These are phyloP conservation scores for Cryptoblepharus egeriae DNA, from an alignment of 2,797 vertebrate genomes.

Conservation along the genomic window DNA sequence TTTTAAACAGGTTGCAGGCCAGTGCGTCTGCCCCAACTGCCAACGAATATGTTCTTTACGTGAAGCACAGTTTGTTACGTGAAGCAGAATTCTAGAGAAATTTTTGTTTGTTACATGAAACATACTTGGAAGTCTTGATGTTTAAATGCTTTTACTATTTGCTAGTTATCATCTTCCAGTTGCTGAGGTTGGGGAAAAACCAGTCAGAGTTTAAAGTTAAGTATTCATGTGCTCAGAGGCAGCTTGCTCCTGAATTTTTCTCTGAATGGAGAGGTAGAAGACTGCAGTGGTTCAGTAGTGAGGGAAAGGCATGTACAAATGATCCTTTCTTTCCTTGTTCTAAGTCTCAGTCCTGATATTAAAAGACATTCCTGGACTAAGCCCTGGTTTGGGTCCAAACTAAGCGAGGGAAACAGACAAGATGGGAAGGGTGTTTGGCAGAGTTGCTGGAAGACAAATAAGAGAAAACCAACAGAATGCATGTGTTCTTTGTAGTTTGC, in stretches of 20 bases:
- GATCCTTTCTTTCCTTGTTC: too few species aligned
- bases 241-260: not conserved
- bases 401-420: not conserved
- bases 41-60: too few species aligned
- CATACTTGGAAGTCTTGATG: too few species aligned
- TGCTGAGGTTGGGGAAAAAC: not conserved
- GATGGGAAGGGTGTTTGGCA: not conserved
- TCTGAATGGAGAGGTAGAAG: not conserved
- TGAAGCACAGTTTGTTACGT: too few species aligned
- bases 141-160: too few species aligned
- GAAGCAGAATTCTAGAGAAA: too few species aligned
- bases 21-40: too few species aligned
- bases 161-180: too few species aligned
- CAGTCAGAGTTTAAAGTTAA: not conserved
- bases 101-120: too few species aligned
- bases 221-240: not conserved
- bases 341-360: too few species aligned
- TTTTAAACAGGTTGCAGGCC: too few species aligned
- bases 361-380: not conserved
- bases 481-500: not conserved
- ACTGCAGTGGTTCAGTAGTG: too few species aligned
- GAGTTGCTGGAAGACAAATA: not conserved
- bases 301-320: not conserved
- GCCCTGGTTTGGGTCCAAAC: not conserved
- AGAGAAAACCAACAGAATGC: not conserved